These are phyloP conservation scores for Melanerpes formicivorus DNA, from an alignment of 2,113 vertebrate genomes.

Conservation along the genomic window DNA sequence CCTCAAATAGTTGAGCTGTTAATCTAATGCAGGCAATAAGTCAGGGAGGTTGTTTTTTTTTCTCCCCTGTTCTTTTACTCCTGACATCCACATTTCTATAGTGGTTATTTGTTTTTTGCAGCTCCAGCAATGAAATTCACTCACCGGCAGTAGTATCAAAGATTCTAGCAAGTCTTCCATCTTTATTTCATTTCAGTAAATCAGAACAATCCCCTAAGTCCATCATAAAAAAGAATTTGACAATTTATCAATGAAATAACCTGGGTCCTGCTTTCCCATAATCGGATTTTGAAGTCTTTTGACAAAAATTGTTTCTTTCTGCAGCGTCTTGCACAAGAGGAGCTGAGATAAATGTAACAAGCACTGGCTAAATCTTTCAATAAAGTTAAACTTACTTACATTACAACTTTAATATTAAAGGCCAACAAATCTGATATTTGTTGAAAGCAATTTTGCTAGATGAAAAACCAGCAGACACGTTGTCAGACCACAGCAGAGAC, in stretches of 20 bases:
- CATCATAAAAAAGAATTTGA: background rate
- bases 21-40: conserved; percentile 10
- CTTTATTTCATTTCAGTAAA: conserved; percentile 26
- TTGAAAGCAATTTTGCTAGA: background rate
- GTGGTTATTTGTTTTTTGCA: background rate
- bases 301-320: background rate
- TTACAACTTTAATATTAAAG: background rate
- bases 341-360: background rate
- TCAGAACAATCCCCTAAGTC: background rate
- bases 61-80: background rate
- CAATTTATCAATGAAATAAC: background rate
- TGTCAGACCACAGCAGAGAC: background rate
- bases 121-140: background rate
- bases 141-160: background rate
- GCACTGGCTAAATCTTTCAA: background rate
- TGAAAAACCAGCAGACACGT: background rate
- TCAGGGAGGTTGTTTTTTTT: background rate
- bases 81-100: background rate
- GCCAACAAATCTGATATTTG: background rate
- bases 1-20: conserved; percentile 14
- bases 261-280: background rate
- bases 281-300: background rate
- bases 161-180: background rate
- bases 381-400: background rate
- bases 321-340: background rate